A percentile compares a stretch with the other conserved stretches of the same genome.
These are phyloP conservation scores for Engystomops pustulosus DNA, from an alignment of 2,113 vertebrate species.

Conservation along the genomic window DNA sequence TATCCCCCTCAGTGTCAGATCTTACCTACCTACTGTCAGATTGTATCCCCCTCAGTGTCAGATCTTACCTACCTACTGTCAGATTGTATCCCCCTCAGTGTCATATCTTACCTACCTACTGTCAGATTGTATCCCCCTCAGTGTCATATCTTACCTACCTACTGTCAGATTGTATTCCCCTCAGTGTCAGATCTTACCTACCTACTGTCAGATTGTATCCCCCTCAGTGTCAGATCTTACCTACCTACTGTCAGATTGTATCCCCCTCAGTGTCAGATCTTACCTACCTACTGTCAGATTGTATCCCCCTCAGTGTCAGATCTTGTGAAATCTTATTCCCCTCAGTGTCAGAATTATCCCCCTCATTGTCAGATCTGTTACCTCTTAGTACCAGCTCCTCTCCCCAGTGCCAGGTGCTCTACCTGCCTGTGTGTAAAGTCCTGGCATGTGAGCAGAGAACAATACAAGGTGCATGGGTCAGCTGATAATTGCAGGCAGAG, in stretches of 20 bases:
- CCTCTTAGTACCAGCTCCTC: not conserved
- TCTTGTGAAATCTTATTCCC: not conserved
- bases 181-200: too few relatives aligned
- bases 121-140: not conserved
- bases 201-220: not conserved
- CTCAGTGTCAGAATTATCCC: not conserved
- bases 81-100: too few relatives aligned
- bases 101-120: not conserved
- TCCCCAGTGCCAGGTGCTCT: not conserved
- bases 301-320: not conserved
- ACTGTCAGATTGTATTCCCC: not conserved
- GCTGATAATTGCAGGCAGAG: not conserved
- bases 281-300: not conserved
- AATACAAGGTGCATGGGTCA: slow-evolving; percentile 18
- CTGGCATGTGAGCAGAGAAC: not conserved
- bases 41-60: too few relatives aligned
- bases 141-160: not conserved
- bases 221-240: too few relatives aligned
- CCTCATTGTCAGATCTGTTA: not conserved
- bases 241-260: not conserved
- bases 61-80: too few relatives aligned
- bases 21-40: too few relatives aligned
- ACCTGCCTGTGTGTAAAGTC: not conserved
- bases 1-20: too few relatives aligned
- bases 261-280: not conserved